A percentile compares a stretch with the other conserved stretches of the same genome.
These are phyloP conservation scores for Aphis craccivora DNA, from an alignment of 1,140 invertebrate species.

Conservation along the genomic window DNA sequence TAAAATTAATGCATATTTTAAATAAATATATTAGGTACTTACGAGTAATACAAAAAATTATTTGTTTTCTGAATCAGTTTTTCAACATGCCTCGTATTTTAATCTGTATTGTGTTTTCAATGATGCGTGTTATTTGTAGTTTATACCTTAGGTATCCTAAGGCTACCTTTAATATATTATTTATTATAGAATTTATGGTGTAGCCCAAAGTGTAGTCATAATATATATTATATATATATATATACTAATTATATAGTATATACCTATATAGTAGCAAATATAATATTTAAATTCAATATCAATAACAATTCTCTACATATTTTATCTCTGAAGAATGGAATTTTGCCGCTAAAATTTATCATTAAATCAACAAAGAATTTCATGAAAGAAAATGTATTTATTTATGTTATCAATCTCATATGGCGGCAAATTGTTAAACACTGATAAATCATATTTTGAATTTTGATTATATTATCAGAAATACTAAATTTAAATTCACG, in stretches of 20 bases:
- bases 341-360: constrained; percentile 41
- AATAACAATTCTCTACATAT: neutral
- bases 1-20: neutral
- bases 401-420: neutral
- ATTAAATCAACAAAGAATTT: constrained; percentile 50
- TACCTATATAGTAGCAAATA: neutral
- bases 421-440: constrained; percentile 10
- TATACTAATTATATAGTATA: neutral
- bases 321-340: constrained; percentile 9
- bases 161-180: neutral
- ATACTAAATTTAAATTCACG: neutral
- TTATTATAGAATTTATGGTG: neutral
- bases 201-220: no score
- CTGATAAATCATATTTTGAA: neutral
- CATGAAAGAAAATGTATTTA: neutral
- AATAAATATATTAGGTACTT: neutral
- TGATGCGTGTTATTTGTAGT: neutral
- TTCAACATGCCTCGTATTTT: neutral
- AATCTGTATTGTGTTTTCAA: neutral
- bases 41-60: neutral
- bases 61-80: neutral
- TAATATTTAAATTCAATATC: no score
- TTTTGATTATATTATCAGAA: no score
- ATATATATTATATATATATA: no score
- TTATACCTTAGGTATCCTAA: neutral